These are phyloP conservation scores for Agonopterix arenella DNA, from an alignment of 2,888 invertebrate genomes.

Conservation along the genomic window DNA sequence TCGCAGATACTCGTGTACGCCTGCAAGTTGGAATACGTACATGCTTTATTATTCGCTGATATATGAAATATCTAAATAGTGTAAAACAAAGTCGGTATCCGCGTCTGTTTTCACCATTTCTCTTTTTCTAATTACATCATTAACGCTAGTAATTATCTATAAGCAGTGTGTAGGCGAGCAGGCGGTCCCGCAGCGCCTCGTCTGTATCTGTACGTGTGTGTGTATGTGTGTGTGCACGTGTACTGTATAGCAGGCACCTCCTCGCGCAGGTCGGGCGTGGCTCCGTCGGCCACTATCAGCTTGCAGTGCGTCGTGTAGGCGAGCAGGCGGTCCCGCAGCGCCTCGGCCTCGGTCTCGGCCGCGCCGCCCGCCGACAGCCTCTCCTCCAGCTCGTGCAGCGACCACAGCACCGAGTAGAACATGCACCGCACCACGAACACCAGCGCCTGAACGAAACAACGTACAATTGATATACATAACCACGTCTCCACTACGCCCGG, in stretches of 20 bases:
- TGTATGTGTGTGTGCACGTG: too few relatives aligned
- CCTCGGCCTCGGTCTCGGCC: conserved; percentile 40
- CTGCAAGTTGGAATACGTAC: conserved; percentile 46
- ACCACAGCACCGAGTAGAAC: conserved; percentile 93
- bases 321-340: conserved; percentile 82
- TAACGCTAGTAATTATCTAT: too few relatives aligned
- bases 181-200: too few relatives aligned
- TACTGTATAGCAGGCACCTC: conserved; percentile 68
- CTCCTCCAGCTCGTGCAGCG: conserved; percentile 88
- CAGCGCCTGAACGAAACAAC: conserved; percentile 37
- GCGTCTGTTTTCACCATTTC: too few relatives aligned
- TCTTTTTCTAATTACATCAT: too few relatives aligned
- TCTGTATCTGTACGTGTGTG: too few relatives aligned
- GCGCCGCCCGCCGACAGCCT: conserved; percentile 75
- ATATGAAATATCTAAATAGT: too few relatives aligned
- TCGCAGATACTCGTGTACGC: conserved; percentile 98
- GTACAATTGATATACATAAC: too few relatives aligned
- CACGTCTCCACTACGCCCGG: too few relatives aligned
- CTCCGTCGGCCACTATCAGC: conserved; percentile 43
- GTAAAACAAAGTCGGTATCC: too few relatives aligned
- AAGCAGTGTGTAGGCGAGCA: too few relatives aligned
- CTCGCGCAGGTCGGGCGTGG: conserved; percentile 79
- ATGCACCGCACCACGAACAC: conserved; percentile 82
- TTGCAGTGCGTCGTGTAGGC: conserved; percentile 84
- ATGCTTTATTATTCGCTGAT: too few relatives aligned